A percentile compares a stretch with the other conserved stretches of the same genome.
These are phyloP conservation scores for Propithecus deckenii DNA, from an alignment of 2,797 vertebrate genomes.

Conservation along the genomic window DNA sequence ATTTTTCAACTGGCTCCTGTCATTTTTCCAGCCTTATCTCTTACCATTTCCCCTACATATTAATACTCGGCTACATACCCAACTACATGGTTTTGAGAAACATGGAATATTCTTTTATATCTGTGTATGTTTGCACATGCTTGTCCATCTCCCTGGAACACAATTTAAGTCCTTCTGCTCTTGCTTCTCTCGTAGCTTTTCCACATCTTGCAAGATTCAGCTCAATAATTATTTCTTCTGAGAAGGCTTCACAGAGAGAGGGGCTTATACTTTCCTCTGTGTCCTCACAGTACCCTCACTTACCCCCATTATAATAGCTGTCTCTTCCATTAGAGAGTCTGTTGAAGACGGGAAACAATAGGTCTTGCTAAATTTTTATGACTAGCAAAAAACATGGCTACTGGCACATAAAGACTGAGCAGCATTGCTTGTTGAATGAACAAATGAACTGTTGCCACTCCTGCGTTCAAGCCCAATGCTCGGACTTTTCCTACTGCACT, in stretches of 20 bases:
- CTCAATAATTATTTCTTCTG: neutral
- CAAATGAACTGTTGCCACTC: neutral
- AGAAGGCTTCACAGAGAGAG: neutral
- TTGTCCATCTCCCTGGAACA: neutral
- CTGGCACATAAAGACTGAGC: neutral
- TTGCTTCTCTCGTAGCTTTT: neutral
- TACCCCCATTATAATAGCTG: neutral
- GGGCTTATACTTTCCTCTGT: neutral
- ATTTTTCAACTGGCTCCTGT: neutral
- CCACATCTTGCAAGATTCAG: neutral
- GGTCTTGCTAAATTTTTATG: neutral
- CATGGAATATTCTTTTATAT: neutral
- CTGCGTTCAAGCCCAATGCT: neutral
- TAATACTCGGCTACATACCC: too few species aligned
- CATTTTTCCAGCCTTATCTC: neutral
- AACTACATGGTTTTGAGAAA: neutral
- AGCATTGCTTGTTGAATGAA: neutral
- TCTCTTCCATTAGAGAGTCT: neutral
- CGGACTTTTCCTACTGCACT: neutral
- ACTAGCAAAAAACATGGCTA: neutral
- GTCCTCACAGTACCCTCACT: neutral
- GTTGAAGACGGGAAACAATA: neutral
- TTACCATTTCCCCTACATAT: neutral
- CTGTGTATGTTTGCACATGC: neutral
- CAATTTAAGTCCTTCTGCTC: neutral